Percentiles rank a stretch among this genome's conserved stretches.
Conservation (phyloP, 2,113 vertebrate species). For the Saguinus midas region DNA sequence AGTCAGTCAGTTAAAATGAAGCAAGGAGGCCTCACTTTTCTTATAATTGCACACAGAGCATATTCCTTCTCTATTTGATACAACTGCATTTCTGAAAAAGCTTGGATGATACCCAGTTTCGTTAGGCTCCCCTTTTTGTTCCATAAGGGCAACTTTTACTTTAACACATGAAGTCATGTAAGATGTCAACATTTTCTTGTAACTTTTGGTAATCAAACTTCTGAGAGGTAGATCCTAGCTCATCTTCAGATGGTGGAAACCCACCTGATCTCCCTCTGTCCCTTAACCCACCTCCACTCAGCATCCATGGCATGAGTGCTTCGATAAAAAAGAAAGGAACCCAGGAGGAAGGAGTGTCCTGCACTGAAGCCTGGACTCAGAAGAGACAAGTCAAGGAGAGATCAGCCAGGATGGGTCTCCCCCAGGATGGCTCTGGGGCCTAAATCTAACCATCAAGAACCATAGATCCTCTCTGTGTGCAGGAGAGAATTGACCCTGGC, state of each 20-base stretch:
- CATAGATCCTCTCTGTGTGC: neutral
- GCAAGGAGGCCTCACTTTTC: neutral
- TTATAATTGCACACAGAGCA: neutral
- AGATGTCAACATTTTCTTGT: neutral
- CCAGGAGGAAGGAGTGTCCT: neutral
- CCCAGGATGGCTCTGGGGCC: neutral
- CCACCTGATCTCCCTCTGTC: neutral
- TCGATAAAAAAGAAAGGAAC: neutral
- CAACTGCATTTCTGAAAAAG: neutral
- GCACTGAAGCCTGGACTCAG: neutral
- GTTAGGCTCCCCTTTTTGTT: neutral
- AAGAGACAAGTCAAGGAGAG: neutral
- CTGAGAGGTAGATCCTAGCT: neutral
- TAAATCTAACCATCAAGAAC: neutral
- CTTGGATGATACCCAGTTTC: neutral
- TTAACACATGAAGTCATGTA: neutral
- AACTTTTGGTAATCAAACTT: neutral
- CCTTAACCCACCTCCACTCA: neutral
- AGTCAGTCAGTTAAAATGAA: neutral
- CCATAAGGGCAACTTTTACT: neutral
- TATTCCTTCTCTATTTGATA: neutral
- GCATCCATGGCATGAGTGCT: neutral
- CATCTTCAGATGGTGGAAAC: neutral
- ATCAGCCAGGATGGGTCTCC: neutral
- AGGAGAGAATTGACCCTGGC: no score